phyloP scores from a whole-genome alignment of 2,113 vertebrate genomes.

The Xiphorhynchus elegans region DNA sequence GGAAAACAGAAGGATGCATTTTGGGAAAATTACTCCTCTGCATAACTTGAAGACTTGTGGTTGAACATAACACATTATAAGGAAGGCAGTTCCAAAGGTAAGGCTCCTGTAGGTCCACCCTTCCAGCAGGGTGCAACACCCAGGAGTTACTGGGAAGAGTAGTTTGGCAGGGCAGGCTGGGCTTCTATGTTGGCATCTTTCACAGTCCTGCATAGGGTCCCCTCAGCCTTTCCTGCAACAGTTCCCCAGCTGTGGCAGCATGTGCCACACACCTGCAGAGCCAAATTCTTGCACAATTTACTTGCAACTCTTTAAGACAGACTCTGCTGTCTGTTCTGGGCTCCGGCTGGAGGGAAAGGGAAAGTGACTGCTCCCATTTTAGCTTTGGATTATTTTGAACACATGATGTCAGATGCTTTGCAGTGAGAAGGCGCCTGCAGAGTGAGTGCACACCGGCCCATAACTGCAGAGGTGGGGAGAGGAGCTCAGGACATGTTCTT shows the following conservation, averaged over 20 bases:
- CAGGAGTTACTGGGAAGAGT: neutral
- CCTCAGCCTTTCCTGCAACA: neutral
- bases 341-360: neutral
- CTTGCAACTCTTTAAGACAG: neutral
- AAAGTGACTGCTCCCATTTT: slow-evolving; percentile 2
- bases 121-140: neutral
- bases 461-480: neutral
- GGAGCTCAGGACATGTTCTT: neutral
- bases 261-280: neutral
- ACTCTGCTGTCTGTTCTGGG: neutral
- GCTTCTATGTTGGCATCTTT: neutral
- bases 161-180: neutral
- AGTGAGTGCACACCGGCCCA: fast-evolving
- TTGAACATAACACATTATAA: neutral
- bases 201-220: neutral
- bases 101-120: neutral
- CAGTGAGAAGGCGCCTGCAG: neutral
- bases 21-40: neutral
- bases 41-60: neutral
- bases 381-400: slow-evolving; percentile 7
- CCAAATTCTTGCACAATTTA: slow-evolving; percentile 28
- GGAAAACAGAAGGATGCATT: neutral
- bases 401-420: neutral
- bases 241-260: neutral
- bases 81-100: neutral